These are phyloP conservation scores for Synanthedon vespiformis DNA, from an alignment of 2,888 invertebrate genomes.

Conservation along the genomic window DNA sequence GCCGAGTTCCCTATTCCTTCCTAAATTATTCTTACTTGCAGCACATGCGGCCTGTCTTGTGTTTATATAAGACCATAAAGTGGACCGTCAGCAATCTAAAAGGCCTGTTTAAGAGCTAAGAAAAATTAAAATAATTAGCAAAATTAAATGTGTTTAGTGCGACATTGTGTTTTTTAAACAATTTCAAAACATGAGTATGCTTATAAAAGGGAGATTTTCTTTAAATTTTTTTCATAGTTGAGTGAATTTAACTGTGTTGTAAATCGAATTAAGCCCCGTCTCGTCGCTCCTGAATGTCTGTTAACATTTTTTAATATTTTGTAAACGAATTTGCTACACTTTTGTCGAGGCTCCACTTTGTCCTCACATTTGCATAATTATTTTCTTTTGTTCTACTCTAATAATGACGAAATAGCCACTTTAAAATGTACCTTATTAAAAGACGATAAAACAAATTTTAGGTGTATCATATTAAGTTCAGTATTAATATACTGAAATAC, in stretches of 20 bases:
- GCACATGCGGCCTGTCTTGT: background rate
- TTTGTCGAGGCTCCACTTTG: conserved; percentile 1
- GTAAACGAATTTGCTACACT: conserved; percentile 4
- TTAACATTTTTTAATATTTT: conserved; percentile 14
- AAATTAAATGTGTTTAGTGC: background rate
- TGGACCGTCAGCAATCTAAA: background rate
- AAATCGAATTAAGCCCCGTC: conserved; percentile 19
- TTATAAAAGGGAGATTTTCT: background rate
- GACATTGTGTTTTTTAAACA: background rate
- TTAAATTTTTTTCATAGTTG: background rate
- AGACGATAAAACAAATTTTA: too few relatives aligned
- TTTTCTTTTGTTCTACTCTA: background rate
- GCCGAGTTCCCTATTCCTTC: background rate
- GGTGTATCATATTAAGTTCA: too few relatives aligned
- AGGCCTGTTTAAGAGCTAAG: background rate
- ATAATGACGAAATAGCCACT: background rate
- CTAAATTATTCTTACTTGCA: background rate
- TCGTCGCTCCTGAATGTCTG: conserved; percentile 17
- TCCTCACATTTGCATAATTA: background rate
- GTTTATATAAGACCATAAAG: background rate
- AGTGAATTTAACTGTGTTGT: conserved; percentile 14
- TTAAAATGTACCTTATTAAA: background rate
- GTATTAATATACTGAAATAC: too few relatives aligned
- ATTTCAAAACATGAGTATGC: background rate
- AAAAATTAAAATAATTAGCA: background rate